Percentiles rank a stretch among this genome's conserved stretches.
Evolutionary conservation across 1,140 invertebrate genomes (phyloP).

Genomic region (Portunus trituberculatus): DNA sequence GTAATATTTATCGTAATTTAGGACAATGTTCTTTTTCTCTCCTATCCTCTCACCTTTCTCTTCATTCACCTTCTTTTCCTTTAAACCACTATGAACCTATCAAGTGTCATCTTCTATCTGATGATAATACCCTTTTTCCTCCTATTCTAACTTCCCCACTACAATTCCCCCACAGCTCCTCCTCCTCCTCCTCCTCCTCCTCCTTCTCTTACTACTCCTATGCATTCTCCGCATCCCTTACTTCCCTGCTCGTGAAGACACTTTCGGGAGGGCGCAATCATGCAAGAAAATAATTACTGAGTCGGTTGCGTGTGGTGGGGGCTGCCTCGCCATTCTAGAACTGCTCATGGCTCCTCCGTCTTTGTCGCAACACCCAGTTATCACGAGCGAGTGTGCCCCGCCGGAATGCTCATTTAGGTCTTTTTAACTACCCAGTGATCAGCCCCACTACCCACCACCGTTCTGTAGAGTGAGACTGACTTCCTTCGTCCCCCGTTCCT

Average conservation of each 20-base stretch:
- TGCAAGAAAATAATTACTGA: conserved; percentile 56
- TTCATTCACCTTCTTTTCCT: not conserved
- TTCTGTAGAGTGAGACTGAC: not conserved
- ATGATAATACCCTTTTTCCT: not conserved
- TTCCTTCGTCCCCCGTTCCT: too few species aligned
- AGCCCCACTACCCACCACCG: not conserved
- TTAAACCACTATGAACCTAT: too few species aligned
- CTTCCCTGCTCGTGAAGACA: not conserved
- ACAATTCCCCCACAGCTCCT: not conserved
- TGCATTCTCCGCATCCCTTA: not conserved
- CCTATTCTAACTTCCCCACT: not conserved
- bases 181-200: not conserved
- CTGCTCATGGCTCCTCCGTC: conserved; percentile 23
- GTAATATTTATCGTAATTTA: not conserved
- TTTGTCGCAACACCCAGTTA: conserved; percentile 52
- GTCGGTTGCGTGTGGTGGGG: conserved; percentile 39
- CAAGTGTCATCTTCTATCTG: too few species aligned
- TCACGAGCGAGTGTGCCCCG: conserved; percentile 18
- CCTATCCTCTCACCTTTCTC: not conserved
- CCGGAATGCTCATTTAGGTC: conserved; percentile 42
- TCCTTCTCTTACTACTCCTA: not conserved
- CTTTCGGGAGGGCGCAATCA: conserved; percentile 25
- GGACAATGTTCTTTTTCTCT: not conserved
- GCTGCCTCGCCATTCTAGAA: not conserved
- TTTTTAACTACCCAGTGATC: conserved; percentile 50